Percentiles rank a stretch among this genome's conserved stretches.
phyloP scores from a whole-genome alignment of 64 coral and sea anemone species.

The Acropora tenuis region DNA sequence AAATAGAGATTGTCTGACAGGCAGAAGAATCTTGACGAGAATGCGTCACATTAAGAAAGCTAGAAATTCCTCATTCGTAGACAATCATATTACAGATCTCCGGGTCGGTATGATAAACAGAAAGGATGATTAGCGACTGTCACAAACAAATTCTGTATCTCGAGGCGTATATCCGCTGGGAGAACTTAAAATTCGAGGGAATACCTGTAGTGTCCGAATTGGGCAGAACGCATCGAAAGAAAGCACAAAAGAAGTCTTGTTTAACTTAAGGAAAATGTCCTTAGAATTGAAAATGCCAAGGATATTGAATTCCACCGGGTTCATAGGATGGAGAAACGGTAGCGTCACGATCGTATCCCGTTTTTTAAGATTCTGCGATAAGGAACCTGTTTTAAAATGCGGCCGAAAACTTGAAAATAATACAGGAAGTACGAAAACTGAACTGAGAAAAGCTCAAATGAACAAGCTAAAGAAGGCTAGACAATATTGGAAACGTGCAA shows the following conservation, averaged over 20 bases:
- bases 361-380: slow-evolving; percentile 1
- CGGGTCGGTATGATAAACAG: neutral
- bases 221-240: neutral
- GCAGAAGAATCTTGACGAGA: neutral
- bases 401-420: neutral
- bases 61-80: neutral
- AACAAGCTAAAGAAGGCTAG: neutral
- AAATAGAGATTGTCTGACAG: neutral
- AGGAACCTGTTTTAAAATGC: neutral
- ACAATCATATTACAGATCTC: neutral
- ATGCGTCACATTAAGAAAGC: neutral
- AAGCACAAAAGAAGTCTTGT: neutral
- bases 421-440: neutral
- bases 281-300: neutral
- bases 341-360: neutral
- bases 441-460: neutral
- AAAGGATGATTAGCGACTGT: neutral
- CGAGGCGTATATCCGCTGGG: neutral
- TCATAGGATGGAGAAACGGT: neutral
- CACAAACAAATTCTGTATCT: neutral
- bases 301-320: slow-evolving; percentile 34
- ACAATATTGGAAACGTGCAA: neutral
- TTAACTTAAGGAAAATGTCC: slow-evolving; percentile 21
- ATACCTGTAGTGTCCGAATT: neutral
- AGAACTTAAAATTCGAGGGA: slow-evolving; percentile 34